Base-by-base conservation (phyloP, 2,888 invertebrate species). In the Netelia fuscicornis region DNA sequence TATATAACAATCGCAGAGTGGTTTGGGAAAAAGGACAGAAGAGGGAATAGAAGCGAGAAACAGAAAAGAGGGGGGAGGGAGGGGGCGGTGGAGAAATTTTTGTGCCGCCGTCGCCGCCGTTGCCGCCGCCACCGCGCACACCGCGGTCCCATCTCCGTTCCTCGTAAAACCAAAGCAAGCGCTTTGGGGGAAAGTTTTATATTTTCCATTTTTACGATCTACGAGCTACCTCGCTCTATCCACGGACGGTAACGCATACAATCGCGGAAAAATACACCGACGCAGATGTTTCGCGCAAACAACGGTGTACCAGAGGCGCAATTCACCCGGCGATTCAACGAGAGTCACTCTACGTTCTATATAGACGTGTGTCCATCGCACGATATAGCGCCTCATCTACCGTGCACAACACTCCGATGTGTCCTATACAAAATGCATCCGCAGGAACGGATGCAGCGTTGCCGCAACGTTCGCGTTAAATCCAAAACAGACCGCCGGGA, bases 121-220 rank as follows among this genome's bases (percentile, higher is more conserved):
- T 2, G 64, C 60, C 75, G 70, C 86, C 56, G 78, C 48, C 11
- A 79, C 60, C 75, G 70, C 86, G 86, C 87, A 77, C 30, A 30
- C 30, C 30, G 30, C 30, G 30, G 86, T 86, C 81, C 86, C 87
- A 88, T 89, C 89, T 88, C 87, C 88, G 87, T 81, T 84, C 75
- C 86, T 86, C 88, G 76, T 92, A 91, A 92, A 91, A 88, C 88
- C 87, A 87, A 87, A 87, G 86, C 89, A 89, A 89, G 87, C 90
- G 90, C 90, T 92, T 92, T 89, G 89, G 92, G 83, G 85, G 90
- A 92, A 92, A 92, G 88, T 92, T 92, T 92, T 92, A 92, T 92
- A 89, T 88, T 90, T 86, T 85, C 86, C 89, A 89, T 88, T 88
- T 92, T 92, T 92, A 92, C 87, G 91, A 92, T 88, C 52, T 67